Base-by-base conservation (phyloP, 2,888 invertebrate species). In the Liopterus haemorrhoidalis region DNA sequence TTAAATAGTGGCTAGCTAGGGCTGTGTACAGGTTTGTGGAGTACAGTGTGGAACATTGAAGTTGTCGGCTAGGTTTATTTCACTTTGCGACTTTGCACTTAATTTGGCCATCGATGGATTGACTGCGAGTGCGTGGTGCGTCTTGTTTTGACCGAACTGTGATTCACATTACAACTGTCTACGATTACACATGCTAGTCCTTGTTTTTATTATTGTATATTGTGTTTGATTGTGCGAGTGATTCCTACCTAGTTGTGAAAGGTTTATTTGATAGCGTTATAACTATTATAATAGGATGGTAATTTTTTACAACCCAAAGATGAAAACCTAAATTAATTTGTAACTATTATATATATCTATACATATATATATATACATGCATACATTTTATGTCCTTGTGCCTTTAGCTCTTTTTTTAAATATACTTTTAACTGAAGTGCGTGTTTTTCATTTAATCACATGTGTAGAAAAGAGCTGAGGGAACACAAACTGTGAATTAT, bases 221-320 rank as follows among this genome's bases (percentile, higher is more conserved):
- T 38, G 37, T 43, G 30, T 33, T 33, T 44, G 24, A 30, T 16
- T 45, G 45, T 45, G 39, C 14, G 42, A 39, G 33, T 38, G 45
- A 32, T 37, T 38, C 30, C 19, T 42, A 28, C 35, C 36, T 19
- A 42, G 35, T 42, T 36, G 27, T 36, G 28, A 12, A 39, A 45
- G 24, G 39, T 45, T 28, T 36, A 27, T 11, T 18, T 33, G 20
- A n/a, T n/a, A n/a, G n/a, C n/a, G n/a, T n/a, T n/a, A n/a, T n/a
- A n/a, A n/a, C n/a, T 38, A 33, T 15, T 18, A 9, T 36, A 33
- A 38, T 60, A 58, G 58, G 57, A 59, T 56, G 59, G 61, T 61
- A 58, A 60, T 68, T 67, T 68, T 66, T 62, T 67, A 66, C 65
- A 64, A 66, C 63, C 67, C 67, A 66, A 67, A 66, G 66, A 66